Conservation (phyloP, 2,113 vertebrate species). For the Gallinago undulata region DNA sequence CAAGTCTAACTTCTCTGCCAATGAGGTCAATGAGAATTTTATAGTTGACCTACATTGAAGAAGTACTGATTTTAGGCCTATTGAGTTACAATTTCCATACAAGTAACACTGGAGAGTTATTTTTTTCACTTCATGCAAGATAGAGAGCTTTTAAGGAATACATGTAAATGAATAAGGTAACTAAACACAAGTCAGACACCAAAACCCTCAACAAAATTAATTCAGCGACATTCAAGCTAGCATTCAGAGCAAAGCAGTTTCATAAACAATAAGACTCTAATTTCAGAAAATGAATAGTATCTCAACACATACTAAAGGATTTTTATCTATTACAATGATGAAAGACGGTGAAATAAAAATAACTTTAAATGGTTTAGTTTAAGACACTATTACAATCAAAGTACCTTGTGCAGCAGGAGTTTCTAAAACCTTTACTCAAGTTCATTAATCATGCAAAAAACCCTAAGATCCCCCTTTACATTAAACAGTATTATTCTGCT, state of each 20-base stretch:
- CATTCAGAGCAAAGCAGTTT: background rate
- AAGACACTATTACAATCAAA: background rate
- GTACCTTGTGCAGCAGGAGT: background rate
- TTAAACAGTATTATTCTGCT: background rate
- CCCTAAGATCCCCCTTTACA: background rate
- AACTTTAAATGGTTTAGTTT: background rate
- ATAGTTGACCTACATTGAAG: background rate
- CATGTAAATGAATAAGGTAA: background rate
- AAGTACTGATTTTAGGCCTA: background rate
- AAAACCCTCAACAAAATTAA: background rate
- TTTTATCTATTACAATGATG: background rate
- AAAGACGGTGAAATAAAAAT: background rate
- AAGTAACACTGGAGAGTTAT: background rate
- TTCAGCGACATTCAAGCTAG: background rate
- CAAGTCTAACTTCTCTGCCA: background rate
- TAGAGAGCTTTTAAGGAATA: background rate
- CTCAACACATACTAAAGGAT: background rate
- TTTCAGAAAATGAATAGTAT: background rate
- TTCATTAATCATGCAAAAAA: background rate
- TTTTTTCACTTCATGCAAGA: background rate
- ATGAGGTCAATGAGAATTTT: background rate
- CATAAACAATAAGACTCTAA: background rate
- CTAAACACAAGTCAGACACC: background rate
- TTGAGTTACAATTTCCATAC: background rate
- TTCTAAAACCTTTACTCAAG: background rate